Conservation (phyloP, 23 tunicate genomes). For the Trididemnum nubilum region DNA sequence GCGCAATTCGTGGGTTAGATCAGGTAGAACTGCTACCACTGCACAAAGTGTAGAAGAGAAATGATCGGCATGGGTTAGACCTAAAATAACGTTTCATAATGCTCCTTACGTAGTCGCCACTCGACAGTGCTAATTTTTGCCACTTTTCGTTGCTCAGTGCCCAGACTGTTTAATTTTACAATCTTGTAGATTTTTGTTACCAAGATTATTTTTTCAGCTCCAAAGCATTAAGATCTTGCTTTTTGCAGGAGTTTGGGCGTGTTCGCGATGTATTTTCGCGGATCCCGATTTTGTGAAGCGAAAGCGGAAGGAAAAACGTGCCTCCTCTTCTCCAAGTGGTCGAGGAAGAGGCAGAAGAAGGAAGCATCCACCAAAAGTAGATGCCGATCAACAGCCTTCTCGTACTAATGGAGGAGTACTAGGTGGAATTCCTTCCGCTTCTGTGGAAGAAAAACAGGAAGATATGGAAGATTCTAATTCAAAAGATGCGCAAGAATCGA, state of each 20-base stretch:
- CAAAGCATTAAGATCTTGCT: too few species aligned
- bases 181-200: too few species aligned
- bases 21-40: neutral
- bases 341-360: conserved; percentile 49
- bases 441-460: neutral
- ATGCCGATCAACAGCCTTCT: neutral
- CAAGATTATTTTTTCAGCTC: too few species aligned
- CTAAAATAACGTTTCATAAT: too few species aligned
- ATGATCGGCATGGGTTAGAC: too few species aligned
- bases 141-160: too few species aligned
- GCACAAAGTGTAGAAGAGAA: too few species aligned
- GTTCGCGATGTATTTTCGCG: conserved; percentile 78
- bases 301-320: conserved; percentile 46
- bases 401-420: neutral
- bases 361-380: neutral
- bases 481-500: neutral
- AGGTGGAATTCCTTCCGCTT: neutral
- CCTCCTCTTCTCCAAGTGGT: conserved; percentile 21
- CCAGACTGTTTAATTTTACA: too few species aligned
- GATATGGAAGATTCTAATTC: neutral
- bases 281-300: conserved; percentile 80
- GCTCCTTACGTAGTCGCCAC: too few species aligned
- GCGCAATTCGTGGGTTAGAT: neutral
- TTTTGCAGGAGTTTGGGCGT: conserved; percentile 79
- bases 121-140: too few species aligned